Conservation (phyloP, 2,113 vertebrate genomes). For the Fukomys damarensis region DNA sequence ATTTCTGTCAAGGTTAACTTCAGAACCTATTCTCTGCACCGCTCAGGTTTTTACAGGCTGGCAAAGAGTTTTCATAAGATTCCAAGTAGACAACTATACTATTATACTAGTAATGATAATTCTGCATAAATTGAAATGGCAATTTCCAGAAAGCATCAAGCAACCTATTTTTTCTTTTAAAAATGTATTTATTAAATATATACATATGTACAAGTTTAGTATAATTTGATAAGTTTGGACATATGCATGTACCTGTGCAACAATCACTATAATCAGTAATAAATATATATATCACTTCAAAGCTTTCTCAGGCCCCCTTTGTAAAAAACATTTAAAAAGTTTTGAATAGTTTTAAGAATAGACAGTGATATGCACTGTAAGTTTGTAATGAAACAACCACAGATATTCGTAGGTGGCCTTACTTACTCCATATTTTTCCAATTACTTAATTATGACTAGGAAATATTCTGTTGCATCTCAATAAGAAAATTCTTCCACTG, state of each 20-base stretch:
- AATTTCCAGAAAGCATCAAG: constrained; percentile 1
- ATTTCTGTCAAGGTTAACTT: constrained; percentile 74
- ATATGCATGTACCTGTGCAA: not conserved
- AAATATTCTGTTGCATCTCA: constrained; percentile 20
- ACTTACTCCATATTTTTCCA: not conserved
- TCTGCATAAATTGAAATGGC: constrained; percentile 30
- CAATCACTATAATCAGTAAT: not conserved
- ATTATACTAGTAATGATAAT: not conserved
- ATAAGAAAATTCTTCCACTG: not conserved
- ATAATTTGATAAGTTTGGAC: not conserved
- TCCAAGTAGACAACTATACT: not conserved
- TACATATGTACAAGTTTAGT: not conserved
- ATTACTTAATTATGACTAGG: not conserved
- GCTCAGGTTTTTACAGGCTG: constrained; percentile 50
- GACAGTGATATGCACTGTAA: not conserved
- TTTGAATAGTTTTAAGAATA: not conserved
- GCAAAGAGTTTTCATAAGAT: not conserved
- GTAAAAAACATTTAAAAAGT: not conserved
- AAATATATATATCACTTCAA: not conserved
- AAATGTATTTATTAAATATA: not conserved
- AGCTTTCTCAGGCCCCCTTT: not conserved
- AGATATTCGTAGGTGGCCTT: not conserved
- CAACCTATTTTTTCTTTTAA: not conserved
- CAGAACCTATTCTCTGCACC: constrained; percentile 47
- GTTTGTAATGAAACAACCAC: not conserved